Evolutionary conservation across 2,113 vertebrate species (phyloP).

Genomic region (Arothron firmamentum): DNA sequence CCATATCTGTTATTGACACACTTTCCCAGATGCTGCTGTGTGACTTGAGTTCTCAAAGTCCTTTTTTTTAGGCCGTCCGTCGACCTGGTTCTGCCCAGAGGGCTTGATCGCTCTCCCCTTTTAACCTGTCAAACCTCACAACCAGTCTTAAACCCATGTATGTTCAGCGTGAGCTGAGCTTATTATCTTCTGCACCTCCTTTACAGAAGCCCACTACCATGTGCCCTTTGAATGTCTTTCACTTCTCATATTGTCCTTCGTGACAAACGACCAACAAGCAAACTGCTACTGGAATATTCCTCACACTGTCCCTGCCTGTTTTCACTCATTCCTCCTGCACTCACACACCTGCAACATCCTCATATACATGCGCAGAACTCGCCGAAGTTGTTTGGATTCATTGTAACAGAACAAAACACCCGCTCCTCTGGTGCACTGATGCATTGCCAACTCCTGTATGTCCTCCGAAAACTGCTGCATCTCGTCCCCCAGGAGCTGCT

Average conservation of each 20-base stretch:
- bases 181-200: constrained; percentile 60
- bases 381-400: constrained; percentile 29
- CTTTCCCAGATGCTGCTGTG: constrained; percentile 49
- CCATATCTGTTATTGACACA: constrained; percentile 50
- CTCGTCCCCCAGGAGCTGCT: constrained; percentile 41
- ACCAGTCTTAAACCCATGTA: constrained; percentile 62
- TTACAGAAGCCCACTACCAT: constrained; percentile 47
- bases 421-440: constrained; percentile 24
- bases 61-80: constrained; percentile 46
- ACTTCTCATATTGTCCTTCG: constrained; percentile 20
- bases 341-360: constrained; percentile 20
- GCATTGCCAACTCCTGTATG: constrained; percentile 53
- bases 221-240: constrained; percentile 35
- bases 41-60: constrained; percentile 41
- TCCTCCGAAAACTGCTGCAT: constrained; percentile 54
- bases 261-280: constrained; percentile 3
- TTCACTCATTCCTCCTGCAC: constrained; percentile 1
- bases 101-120: constrained; percentile 58
- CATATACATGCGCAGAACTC: constrained; percentile 1
- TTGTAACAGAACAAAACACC: constrained; percentile 15
- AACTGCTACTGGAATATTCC: constrained; percentile 15
- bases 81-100: constrained; percentile 53
- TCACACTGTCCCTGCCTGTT: background rate
- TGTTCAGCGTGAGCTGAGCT: constrained; percentile 64
- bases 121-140: constrained; percentile 62